Evolutionary conservation across 2,113 vertebrate species (phyloP), one percentile per base, ranked within the genome.

Genomic region (Proterorhinus semilunaris): DNA sequence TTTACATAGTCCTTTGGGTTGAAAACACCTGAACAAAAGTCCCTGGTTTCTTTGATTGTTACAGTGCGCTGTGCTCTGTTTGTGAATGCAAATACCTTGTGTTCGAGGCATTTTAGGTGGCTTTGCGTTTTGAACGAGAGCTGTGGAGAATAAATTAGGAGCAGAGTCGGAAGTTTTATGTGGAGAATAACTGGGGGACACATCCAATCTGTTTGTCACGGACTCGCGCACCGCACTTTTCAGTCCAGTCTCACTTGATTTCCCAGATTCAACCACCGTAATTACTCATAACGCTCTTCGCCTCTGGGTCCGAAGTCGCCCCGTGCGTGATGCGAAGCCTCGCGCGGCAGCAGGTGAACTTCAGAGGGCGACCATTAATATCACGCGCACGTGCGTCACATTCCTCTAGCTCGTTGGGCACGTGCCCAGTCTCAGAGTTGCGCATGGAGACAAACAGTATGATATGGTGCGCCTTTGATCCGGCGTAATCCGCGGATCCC

Each of bases 361-460:
- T 77, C 66, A 58, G 54, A 49, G 6, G 27, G 68, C 44, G 5
- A 21, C 44, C 43, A 45, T 71, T 65, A 73, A 69, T n/a, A 12
- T 70, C 55, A 55, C 66, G 2, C 58, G 79, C 84, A 85, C 83
- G 80, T 74, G 83, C 73, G 11, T 83, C 87, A 75, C 82, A 84
- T 82, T 73, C 73, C 75, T 6, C 11, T 43, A 47, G 46, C 68
- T 51, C 49, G 27, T 16, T 61, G 45, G 36, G 74, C 84, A 88
- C 83, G 86, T 88, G 85, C 69, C 69, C 2, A 21, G 46, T 17
- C 52, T 48, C 65, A 58, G 65, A 75, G 16, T 71, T 10, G 64
- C 46, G 65, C 43, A n/a, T 44, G 12, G 50, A 16, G 10, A 5
- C 45, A 66, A 21, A 48, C 9, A 57, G 27, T 69, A 63, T 49